Conservation (phyloP, 2,113 vertebrate species). For the Zapus hudsonius region DNA sequence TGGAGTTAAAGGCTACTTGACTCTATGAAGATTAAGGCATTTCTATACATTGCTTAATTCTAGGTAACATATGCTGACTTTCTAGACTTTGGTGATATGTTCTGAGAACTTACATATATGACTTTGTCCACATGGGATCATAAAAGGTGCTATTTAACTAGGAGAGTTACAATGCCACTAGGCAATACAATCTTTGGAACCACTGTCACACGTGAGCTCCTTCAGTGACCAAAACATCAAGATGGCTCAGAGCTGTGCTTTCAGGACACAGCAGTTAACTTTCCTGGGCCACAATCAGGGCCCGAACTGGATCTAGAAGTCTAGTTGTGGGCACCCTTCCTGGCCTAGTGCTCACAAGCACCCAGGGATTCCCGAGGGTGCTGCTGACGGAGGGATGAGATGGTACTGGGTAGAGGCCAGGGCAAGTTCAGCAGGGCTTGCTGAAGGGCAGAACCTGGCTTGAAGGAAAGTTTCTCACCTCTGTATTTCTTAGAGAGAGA, state of each 20-base stretch:
- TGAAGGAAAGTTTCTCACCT: conserved; percentile 1
- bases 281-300: background rate
- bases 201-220: background rate
- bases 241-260: background rate
- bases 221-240: background rate
- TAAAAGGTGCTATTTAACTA: background rate
- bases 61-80: background rate
- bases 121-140: background rate
- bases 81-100: background rate
- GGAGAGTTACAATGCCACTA: background rate
- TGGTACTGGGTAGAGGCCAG: too few relatives aligned
- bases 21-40: background rate
- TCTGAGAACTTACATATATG: background rate
- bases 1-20: conserved; percentile 6
- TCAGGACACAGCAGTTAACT: background rate
- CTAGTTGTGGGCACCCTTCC: background rate
- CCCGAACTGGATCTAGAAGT: background rate
- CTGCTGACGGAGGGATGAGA: background rate
- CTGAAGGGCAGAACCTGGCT: background rate
- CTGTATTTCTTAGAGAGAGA: too few relatives aligned
- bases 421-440: fast-evolving
- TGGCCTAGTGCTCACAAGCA: background rate
- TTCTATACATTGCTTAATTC: background rate
- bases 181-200: background rate
- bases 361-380: background rate